Conservation (phyloP, 2,113 vertebrate genomes). For the Phasianus colchicus region DNA sequence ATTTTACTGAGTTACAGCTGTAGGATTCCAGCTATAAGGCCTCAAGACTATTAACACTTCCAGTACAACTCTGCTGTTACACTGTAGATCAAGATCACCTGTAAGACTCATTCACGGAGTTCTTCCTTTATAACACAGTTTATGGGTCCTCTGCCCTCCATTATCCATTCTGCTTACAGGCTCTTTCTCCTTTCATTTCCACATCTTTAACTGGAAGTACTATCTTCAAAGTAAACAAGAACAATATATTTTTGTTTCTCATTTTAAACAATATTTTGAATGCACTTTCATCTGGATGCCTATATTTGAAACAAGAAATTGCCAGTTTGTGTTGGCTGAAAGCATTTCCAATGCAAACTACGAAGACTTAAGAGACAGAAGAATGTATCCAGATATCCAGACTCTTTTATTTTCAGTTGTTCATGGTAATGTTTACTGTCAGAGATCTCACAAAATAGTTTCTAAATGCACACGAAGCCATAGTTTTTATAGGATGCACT, state of each 20-base stretch:
- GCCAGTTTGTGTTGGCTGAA: not conserved
- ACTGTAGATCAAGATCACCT: not conserved
- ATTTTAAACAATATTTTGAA: not conserved
- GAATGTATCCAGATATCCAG: not conserved
- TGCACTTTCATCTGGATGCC: not conserved
- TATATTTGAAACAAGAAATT: constrained; percentile 31
- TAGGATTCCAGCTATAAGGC: not conserved
- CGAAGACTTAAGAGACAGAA: not conserved
- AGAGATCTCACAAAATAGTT: constrained; percentile 1
- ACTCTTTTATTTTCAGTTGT: constrained; percentile 18
- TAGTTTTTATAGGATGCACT: not conserved
- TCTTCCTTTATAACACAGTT: not conserved
- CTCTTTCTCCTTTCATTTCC: not conserved
- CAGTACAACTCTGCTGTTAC: not conserved
- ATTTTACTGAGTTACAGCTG: not conserved
- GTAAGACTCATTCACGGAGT: not conserved
- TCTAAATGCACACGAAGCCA: not conserved
- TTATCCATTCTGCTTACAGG: not conserved
- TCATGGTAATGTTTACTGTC: not conserved
- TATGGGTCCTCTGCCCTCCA: not conserved
- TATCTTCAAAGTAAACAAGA: not conserved
- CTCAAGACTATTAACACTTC: not conserved
- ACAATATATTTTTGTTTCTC: not conserved
- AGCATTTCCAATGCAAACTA: not conserved
- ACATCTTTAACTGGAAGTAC: not conserved